Conservation (phyloP, 2,888 invertebrate genomes). For the Arenicola marina region DNA sequence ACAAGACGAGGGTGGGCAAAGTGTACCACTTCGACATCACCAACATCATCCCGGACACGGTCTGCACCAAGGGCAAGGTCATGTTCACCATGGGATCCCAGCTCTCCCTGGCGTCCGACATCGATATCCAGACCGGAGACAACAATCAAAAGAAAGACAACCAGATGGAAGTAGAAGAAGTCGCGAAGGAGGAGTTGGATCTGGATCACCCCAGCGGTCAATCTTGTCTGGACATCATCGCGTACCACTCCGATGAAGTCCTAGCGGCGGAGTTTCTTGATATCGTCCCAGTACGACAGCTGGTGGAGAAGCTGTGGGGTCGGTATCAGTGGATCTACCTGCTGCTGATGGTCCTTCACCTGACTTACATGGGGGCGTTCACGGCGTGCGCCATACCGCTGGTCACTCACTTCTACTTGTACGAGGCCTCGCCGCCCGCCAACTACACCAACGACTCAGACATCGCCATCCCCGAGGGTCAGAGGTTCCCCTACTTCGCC, state of each 20-base stretch:
- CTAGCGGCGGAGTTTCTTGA: conserved; percentile 48
- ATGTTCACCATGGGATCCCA: too few species aligned
- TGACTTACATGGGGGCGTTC: conserved; percentile 51
- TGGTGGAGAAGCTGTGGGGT: conserved; percentile 47
- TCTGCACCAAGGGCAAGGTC: too few species aligned
- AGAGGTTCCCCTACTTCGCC: background rate
- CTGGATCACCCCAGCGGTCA: too few species aligned
- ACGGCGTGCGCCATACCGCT: conserved; percentile 32
- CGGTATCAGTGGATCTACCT: conserved; percentile 49
- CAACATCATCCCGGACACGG: conserved; percentile 28
- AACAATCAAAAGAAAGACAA: background rate
- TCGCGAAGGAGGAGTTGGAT: background rate
- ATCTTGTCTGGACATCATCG: conserved; percentile 43
- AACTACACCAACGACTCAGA: too few species aligned
- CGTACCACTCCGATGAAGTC: conserved; percentile 37
- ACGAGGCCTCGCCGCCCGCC: too few species aligned
- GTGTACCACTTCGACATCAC: conserved; percentile 46
- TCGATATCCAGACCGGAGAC: too few species aligned
- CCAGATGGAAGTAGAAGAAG: background rate
- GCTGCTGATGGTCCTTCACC: conserved; percentile 47
- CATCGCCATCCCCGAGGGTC: too few species aligned
- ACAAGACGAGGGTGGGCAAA: conserved; percentile 31
- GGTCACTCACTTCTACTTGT: background rate
- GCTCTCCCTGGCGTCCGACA: too few species aligned
- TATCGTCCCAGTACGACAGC: conserved; percentile 46